Evolutionary conservation across 92 coral and sea anemone species (phyloP).

Genomic region (Micromussa lordhowensis): DNA sequence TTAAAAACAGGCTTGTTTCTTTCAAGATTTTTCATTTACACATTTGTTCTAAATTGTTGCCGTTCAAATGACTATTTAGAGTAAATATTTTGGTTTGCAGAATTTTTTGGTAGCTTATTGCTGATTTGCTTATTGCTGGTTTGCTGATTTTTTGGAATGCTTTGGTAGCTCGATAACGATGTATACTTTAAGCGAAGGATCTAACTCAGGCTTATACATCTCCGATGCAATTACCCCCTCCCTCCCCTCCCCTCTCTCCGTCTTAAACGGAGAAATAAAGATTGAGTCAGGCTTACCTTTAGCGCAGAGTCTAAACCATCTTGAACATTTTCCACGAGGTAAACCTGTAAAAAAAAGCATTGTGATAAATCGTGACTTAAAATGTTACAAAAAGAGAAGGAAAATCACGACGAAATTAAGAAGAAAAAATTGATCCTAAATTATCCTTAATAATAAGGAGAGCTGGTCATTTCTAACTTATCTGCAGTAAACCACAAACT

Average conservation of each 20-base stretch:
- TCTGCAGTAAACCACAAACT: neutral
- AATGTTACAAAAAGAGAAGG: neutral
- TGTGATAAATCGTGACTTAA: neutral
- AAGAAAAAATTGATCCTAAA: too few relatives aligned
- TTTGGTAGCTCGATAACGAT: too few relatives aligned
- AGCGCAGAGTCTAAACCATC: conserved; percentile 66
- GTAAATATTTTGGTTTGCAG: too few relatives aligned
- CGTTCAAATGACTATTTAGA: too few relatives aligned
- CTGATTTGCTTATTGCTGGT: too few relatives aligned
- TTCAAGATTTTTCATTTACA: neutral
- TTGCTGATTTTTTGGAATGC: too few relatives aligned
- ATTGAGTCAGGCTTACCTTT: conserved; percentile 46
- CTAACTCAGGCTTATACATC: too few relatives aligned
- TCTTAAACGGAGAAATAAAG: neutral
- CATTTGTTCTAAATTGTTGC: too few relatives aligned
- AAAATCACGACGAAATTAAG: neutral
- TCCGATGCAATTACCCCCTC: neutral
- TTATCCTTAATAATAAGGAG: neutral
- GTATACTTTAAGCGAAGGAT: too few relatives aligned
- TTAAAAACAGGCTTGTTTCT: neutral
- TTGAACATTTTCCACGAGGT: conserved; percentile 66
- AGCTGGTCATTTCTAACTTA: neutral
- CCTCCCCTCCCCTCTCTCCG: neutral
- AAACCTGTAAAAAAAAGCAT: conserved; percentile 48
- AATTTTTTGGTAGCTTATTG: too few relatives aligned